These are phyloP conservation scores for Pteruthius melanotis DNA, from an alignment of 2,113 vertebrate genomes.

Conservation along the genomic window DNA sequence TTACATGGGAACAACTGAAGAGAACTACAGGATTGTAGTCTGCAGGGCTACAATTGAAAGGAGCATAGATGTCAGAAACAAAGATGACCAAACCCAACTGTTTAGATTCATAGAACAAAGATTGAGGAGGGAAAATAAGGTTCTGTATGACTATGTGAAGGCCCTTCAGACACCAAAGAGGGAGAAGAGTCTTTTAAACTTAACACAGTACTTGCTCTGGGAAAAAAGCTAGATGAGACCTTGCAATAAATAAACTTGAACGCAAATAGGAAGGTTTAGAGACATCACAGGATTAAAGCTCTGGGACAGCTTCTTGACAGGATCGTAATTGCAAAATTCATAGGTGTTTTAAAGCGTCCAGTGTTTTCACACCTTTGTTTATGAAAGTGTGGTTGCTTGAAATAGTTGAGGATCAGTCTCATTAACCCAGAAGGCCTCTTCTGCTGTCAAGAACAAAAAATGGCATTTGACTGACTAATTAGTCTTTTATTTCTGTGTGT, in stretches of 20 bases:
- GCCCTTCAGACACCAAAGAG: neutral
- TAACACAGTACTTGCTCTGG: neutral
- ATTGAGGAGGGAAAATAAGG: neutral
- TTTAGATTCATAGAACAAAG: neutral
- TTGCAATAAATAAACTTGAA: neutral
- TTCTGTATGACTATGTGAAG: neutral
- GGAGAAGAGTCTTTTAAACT: neutral
- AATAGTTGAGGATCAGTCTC: neutral
- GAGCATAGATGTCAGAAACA: neutral
- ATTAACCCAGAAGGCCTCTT: neutral
- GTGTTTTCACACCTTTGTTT: neutral
- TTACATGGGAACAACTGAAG: neutral
- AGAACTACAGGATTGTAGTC: neutral
- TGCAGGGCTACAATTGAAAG: neutral
- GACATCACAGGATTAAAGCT: neutral
- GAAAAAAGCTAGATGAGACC: neutral
- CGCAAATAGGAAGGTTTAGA: neutral
- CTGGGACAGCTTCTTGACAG: neutral
- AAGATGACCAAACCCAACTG: neutral
- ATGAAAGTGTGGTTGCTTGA: neutral
- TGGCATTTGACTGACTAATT: neutral
- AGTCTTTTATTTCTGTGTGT: neutral
- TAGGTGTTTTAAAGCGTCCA: neutral
- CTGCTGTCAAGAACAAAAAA: neutral
- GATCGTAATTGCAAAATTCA: neutral